Evolutionary conservation across 2,113 vertebrate species (phyloP), one percentile per base, ranked within the genome.

Genomic region (Strix uralensis): DNA sequence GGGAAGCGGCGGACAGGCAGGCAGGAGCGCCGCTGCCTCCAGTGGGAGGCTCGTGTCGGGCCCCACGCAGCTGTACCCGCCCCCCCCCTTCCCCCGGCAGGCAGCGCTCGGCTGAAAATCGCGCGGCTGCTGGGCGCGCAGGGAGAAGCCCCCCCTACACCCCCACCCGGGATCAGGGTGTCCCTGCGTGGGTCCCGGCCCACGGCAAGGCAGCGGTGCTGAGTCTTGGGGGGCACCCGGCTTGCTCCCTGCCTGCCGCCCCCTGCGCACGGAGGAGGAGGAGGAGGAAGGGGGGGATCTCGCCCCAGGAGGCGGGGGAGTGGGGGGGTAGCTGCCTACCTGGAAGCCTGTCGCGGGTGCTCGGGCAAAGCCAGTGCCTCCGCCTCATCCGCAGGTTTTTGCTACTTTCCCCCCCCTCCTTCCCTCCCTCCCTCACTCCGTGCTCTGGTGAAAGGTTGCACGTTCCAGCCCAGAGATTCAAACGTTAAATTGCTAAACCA

Each of bases 381-480:
- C 11, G 17, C 81, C 72, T 94, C 54, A 72, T 69, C 61, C 51
- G 42, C 73, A 71, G 86, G 27, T 77, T 94, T 90, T 83, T 49
- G 63, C 54, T 85, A 82, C 67, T 94, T 74, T 11, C n/a, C n/a
- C 52, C 52, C 18, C 27, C 42, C 32, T 34, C 15, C 32, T 8
- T 61, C 22, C 46, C 22, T 75, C 42, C 57, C 58, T 63, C 57
- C 44, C 44, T 34, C 61, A 7, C 26, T 59, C 59, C 44, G 32
- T 61, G 70, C 49, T 75, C 49, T 70, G 86, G 67, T 92, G 86
- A 89, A 91, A 94, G 91, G 81, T 75, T 86, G 81, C 67, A 5
- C 51, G 72, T 91, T 96, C 78, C 75, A 97, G 81, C 78, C 79
- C 82, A 82, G 90, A 86, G 80, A 83, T 72, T 90, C 80, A 94